These are phyloP conservation scores for Trichogramma evanescens DNA, from an alignment of 2,888 invertebrate species.

Conservation along the genomic window DNA sequence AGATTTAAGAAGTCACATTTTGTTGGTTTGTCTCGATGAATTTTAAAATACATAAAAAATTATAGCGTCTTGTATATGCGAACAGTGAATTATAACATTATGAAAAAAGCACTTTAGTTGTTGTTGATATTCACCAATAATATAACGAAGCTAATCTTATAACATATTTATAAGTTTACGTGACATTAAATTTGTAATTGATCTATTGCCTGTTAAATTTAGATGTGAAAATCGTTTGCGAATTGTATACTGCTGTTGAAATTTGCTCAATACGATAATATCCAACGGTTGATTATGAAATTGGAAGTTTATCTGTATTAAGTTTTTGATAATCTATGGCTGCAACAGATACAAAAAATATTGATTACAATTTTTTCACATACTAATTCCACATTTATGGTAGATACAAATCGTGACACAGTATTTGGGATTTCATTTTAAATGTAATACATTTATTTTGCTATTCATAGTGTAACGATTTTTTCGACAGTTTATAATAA, in stretches of 20 bases:
- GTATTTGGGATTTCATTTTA: too few relatives aligned
- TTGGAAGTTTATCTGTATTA: too few relatives aligned
- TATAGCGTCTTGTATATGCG: not conserved
- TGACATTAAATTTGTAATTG: conserved; percentile 9
- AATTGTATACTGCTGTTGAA: not conserved
- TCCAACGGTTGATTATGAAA: too few relatives aligned
- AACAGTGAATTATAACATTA: too few relatives aligned
- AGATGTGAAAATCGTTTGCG: not conserved
- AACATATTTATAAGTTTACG: not conserved
- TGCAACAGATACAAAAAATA: too few relatives aligned
- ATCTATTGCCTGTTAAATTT: not conserved
- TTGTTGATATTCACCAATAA: not conserved
- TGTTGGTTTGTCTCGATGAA: not conserved
- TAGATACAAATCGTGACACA: too few relatives aligned
- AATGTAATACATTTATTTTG: too few relatives aligned
- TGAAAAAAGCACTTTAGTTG: conserved; percentile 4
- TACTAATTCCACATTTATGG: too few relatives aligned
- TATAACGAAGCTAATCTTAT: conserved; percentile 5
- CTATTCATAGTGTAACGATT: too few relatives aligned
- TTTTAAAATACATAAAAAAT: not conserved
- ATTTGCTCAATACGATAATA: too few relatives aligned
- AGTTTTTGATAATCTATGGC: too few relatives aligned
- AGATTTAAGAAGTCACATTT: not conserved
- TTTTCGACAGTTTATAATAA: not conserved
- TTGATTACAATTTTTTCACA: too few relatives aligned